Evolutionary conservation across 2,888 invertebrate species (phyloP).

Genomic region (Drosophila paramelanica): DNA sequence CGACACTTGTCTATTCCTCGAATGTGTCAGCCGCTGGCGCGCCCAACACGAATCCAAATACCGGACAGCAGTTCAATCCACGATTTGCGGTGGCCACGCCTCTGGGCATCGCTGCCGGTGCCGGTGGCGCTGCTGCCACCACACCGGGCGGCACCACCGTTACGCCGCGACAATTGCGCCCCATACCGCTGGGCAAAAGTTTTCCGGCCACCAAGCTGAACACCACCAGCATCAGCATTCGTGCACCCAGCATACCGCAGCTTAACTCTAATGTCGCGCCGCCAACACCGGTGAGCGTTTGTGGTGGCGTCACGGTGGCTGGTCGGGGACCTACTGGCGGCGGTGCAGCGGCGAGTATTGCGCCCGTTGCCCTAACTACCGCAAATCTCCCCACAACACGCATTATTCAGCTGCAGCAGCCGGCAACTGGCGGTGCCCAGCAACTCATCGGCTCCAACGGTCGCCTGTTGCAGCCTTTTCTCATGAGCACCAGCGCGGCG

Average conservation of each 20-base stretch:
- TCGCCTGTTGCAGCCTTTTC: constrained; percentile 84
- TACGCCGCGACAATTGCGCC: constrained; percentile 83
- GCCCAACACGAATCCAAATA: constrained; percentile 66
- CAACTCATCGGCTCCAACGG: constrained; percentile 83
- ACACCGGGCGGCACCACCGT: constrained; percentile 72
- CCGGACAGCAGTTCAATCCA: constrained; percentile 83
- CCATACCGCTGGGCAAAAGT: constrained; percentile 83
- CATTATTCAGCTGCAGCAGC: constrained; percentile 85
- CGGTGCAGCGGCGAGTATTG: constrained; percentile 62
- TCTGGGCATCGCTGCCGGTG: constrained; percentile 41
- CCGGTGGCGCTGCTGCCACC: constrained; percentile 44
- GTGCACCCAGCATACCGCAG: constrained; percentile 82
- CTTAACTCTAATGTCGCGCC: constrained; percentile 73
- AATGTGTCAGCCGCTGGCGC: constrained; percentile 73
- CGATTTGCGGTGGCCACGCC: constrained; percentile 83
- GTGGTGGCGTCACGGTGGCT: constrained; percentile 69
- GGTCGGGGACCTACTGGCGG: constrained; percentile 59
- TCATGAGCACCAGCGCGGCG: constrained; percentile 81
- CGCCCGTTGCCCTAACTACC: constrained; percentile 71
- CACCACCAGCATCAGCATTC: constrained; percentile 84
- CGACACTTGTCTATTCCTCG: constrained; percentile 84
- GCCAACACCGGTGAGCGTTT: constrained; percentile 65
- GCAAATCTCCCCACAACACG: constrained; percentile 82
- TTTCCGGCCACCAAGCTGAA: constrained; percentile 83
- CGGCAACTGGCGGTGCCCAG: constrained; percentile 79